Evolutionary conservation across 2,113 vertebrate genomes (phyloP), one percentile per base, ranked within the genome.

Genomic region (Philantomba maxwellii): DNA sequence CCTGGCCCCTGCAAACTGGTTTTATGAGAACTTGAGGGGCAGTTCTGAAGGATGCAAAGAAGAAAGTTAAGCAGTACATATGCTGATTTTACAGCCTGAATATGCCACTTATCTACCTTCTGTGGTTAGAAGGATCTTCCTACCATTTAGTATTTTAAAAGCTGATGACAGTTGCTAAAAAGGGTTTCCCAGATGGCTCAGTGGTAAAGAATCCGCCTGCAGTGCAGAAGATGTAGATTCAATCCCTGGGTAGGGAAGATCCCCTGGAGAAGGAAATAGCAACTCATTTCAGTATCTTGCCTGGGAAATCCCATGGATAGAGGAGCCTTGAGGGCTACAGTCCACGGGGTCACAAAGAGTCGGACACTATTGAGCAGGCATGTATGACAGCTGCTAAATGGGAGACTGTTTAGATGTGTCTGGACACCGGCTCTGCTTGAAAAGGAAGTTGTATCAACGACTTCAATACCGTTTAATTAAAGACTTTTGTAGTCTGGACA

Each of bases 91-190:
- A 93, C 21, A 96, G 26, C 17, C 13, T 89, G 60, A 4, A 82
- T 45, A 82, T 28, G 60, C 25, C 81, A 43, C 33, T 43, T 45
- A 62, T 82, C 21, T 95, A 89, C 87, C 39, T 77, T 3, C 7
- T 70, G 1, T 45, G 25, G 43, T 82, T 82, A 90, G 6, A 58
- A 94, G 21, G 51, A 89, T 62, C 51, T 87, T 19, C 62, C 49
- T 60, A 57, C 64, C 39, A 91, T 30, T 62, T 94, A 85, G 45
- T 77, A 91, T 77, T 89, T 78, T 94, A 96, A 93, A 23, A 96
- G 39, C 30, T 26, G 26, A 82, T n/a, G 85, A 45, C 7, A 85
- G 26, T 45, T 93, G 23, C 36, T 77, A 78, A 90, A 82, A 75
- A 75, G 39, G 39, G 39, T 43, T 75, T 75, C 70, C 70, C 70